These are phyloP conservation scores for Phaethon lepturus DNA, from an alignment of 2,113 vertebrate genomes.

Conservation along the genomic window DNA sequence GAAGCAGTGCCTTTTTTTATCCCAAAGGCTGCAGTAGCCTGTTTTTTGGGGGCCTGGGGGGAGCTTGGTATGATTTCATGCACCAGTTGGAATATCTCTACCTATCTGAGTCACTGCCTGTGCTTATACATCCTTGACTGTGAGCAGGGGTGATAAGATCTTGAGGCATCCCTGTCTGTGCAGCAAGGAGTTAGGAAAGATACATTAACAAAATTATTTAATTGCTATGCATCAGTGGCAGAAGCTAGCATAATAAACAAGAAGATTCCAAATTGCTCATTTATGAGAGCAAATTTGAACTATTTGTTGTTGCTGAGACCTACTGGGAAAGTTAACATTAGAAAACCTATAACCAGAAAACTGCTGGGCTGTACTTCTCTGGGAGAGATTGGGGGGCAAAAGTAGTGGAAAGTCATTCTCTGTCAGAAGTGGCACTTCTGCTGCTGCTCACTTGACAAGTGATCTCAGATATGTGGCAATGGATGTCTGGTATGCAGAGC, in stretches of 20 bases:
- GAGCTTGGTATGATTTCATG: constrained; percentile 16
- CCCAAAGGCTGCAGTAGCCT: neutral
- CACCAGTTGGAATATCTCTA: constrained; percentile 6
- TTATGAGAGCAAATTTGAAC: neutral
- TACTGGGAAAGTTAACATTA: neutral
- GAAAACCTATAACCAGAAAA: neutral
- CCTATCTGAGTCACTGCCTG: neutral
- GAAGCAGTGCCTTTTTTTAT: neutral
- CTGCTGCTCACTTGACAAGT: no score
- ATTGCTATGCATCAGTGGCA: neutral
- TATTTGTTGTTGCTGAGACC: neutral
- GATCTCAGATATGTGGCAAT: accelerated
- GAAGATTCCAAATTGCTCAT: neutral
- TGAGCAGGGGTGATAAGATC: neutral
- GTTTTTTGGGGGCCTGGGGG: neutral
- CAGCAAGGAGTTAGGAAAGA: neutral
- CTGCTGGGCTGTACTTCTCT: neutral
- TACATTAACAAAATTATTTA: neutral
- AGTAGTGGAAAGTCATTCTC: neutral
- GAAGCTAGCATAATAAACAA: neutral
- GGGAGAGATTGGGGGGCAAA: neutral
- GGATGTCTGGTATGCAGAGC: neutral
- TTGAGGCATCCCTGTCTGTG: neutral
- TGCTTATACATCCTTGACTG: neutral
- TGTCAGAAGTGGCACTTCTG: accelerated